Evolutionary conservation across 2,888 invertebrate genomes (phyloP).

Genomic region (Lysandra bellargus): DNA sequence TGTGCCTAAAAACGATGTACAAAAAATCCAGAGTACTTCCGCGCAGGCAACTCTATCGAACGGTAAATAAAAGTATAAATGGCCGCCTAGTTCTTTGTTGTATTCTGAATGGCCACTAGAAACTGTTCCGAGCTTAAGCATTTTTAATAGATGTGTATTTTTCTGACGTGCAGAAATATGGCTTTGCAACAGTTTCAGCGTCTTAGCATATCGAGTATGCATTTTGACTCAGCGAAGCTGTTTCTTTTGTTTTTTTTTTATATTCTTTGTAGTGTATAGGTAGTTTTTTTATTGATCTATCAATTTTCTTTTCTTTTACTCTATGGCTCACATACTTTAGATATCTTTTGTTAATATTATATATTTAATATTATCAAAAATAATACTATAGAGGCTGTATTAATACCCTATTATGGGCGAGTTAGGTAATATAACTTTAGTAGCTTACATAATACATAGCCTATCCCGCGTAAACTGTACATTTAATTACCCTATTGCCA

Average conservation of each 20-base stretch:
- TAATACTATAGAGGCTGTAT: too few species aligned
- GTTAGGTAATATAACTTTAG: too few species aligned
- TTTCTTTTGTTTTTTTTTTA: neutral
- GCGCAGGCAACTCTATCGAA: slow-evolving; percentile 15
- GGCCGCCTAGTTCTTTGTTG: slow-evolving; percentile 8
- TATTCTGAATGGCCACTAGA: slow-evolving; percentile 21
- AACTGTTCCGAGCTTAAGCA: slow-evolving; percentile 15
- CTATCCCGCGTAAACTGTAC: too few species aligned
- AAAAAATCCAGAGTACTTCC: neutral
- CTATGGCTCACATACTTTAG: too few species aligned
- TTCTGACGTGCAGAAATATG: slow-evolving; percentile 12
- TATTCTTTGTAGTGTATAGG: neutral
- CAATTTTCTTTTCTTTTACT: too few species aligned
- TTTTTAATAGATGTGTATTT: slow-evolving; percentile 23
- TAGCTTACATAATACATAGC: too few species aligned
- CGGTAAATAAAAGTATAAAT: slow-evolving; percentile 24
- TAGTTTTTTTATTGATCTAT: too few species aligned
- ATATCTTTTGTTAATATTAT: too few species aligned
- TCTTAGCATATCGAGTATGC: neutral
- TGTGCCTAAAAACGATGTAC: neutral
- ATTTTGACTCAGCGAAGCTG: neutral
- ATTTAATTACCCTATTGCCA: too few species aligned
- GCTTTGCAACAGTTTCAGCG: neutral
- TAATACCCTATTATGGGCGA: too few species aligned
- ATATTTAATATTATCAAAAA: too few species aligned